Evolutionary conservation across 2,113 vertebrate genomes (phyloP).

Genomic region (Sceloporus tristichus): DNA sequence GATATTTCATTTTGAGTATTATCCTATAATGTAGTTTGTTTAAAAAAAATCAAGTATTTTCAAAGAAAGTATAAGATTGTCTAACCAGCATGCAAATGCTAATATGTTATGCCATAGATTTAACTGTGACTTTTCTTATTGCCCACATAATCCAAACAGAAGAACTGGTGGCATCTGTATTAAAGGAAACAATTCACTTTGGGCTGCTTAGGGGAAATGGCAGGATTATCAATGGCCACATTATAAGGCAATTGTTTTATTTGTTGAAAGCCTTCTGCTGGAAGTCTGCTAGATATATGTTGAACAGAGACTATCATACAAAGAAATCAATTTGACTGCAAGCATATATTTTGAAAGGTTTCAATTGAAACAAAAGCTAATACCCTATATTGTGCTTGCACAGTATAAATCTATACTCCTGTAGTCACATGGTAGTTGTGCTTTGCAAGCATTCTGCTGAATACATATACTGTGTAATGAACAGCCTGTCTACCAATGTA

Average conservation of each 20-base stretch:
- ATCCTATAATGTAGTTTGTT: background rate
- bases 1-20: background rate
- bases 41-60: background rate
- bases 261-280: conserved; percentile 46
- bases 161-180: conserved; percentile 17
- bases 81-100: background rate
- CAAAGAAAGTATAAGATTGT: conserved; percentile 25
- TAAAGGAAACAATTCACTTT: conserved; percentile 46
- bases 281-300: conserved; percentile 36
- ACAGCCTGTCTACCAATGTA: too few relatives aligned
- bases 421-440: too few relatives aligned
- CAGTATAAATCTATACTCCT: too few relatives aligned
- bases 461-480: too few relatives aligned
- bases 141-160: conserved; percentile 21
- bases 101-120: background rate
- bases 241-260: conserved; percentile 37
- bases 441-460: too few relatives aligned
- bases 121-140: conserved; percentile 6
- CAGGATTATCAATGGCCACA: conserved; percentile 32
- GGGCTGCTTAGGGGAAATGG: conserved; percentile 35
- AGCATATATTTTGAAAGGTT: conserved; percentile 31
- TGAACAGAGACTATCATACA: conserved; percentile 43
- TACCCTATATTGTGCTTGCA: background rate
- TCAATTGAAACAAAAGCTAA: background rate
- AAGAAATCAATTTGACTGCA: conserved; percentile 49